phyloP scores from a whole-genome alignment of 2,797 vertebrate genomes.

The Orientallactaga sibirica region DNA sequence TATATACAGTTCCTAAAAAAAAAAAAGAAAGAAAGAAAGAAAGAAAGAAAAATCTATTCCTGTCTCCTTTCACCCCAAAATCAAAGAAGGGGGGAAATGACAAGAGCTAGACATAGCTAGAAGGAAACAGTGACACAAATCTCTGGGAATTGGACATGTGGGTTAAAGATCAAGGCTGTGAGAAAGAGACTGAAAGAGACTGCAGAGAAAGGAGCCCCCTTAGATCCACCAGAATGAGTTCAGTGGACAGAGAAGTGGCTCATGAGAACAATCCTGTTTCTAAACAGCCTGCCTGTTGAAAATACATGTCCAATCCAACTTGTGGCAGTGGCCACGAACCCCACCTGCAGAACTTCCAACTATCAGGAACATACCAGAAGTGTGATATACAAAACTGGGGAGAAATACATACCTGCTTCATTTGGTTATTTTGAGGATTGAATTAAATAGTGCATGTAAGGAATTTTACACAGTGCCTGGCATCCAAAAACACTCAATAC shows the following conservation, averaged over 20 bases:
- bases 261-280: neutral
- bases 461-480: constrained; percentile 39
- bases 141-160: neutral
- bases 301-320: constrained; percentile 8
- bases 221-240: neutral
- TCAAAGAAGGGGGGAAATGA: neutral
- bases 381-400: constrained; percentile 36
- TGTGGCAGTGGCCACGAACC: neutral
- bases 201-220: neutral
- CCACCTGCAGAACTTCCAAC: neutral
- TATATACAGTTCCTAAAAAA: neutral
- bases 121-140: neutral
- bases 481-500: constrained; percentile 75
- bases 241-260: neutral
- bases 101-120: neutral
- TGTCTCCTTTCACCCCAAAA: neutral
- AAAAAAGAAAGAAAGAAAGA: no score
- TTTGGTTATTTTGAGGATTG: constrained; percentile 60
- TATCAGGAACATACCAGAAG: neutral
- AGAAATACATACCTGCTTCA: constrained; percentile 53
- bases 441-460: constrained; percentile 47
- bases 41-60: constrained; percentile 13
- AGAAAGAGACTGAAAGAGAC: neutral
- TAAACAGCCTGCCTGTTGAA: neutral
- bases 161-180: neutral